A percentile compares a stretch with the other conserved stretches of the same genome.
Evolutionary conservation across 2,113 vertebrate genomes (phyloP).

Genomic region (Megaceryle maxima): DNA sequence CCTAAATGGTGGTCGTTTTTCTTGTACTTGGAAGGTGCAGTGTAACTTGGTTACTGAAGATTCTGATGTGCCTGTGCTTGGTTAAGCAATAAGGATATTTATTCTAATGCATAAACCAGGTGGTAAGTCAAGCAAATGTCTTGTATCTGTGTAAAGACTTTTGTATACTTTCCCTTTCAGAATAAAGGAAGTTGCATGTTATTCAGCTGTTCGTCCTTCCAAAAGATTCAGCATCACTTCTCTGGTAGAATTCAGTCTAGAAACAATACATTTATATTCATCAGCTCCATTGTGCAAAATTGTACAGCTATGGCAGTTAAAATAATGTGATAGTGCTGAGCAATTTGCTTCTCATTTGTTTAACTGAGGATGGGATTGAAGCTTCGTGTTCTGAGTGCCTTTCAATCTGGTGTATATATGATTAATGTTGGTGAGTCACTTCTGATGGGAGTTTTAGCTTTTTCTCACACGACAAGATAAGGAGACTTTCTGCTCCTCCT

Average conservation of each 20-base stretch:
- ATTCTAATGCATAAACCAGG: neutral
- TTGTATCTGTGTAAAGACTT: neutral
- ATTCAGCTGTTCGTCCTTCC: neutral
- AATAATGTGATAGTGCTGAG: neutral
- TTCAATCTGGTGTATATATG: conserved; percentile 54
- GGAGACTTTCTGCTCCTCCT: conserved; percentile 45
- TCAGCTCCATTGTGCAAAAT: conserved; percentile 2
- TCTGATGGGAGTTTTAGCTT: conserved; percentile 38
- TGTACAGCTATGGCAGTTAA: neutral
- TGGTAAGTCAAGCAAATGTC: neutral
- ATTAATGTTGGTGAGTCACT: conserved; percentile 61
- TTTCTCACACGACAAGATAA: neutral
- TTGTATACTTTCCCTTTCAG: neutral
- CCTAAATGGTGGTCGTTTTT: neutral
- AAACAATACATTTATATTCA: neutral
- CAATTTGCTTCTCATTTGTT: conserved; percentile 40
- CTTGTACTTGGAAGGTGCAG: neutral
- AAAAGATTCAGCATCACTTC: neutral
- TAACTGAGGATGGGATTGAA: neutral
- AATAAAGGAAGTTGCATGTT: neutral
- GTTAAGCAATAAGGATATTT: neutral
- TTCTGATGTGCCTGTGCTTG: neutral
- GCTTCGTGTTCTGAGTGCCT: conserved; percentile 12
- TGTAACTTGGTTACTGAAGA: neutral
- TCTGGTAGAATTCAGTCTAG: neutral